phyloP scores from a whole-genome alignment of 2,113 vertebrate genomes.

The Podocnemis expansa region DNA sequence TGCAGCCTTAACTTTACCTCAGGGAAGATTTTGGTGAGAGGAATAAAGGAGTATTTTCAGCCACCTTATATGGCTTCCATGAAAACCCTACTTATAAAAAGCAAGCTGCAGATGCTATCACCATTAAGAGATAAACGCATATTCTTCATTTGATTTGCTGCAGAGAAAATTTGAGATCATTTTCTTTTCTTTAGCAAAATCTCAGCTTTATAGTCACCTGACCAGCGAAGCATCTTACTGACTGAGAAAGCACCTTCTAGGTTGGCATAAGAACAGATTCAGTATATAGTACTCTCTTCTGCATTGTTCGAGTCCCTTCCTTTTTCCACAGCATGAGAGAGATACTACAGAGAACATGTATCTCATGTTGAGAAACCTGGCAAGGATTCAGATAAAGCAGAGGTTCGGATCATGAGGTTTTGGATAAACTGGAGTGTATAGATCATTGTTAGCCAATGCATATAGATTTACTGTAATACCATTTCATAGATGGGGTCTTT shows the following conservation, averaged over 20 bases:
- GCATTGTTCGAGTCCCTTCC: not conserved
- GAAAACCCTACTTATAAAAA: not conserved
- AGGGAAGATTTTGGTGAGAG: not conserved
- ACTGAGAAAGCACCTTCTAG: fast-evolving
- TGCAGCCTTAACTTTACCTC: not conserved
- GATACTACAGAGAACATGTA: not conserved
- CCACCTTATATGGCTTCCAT: not conserved
- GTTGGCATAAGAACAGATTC: not conserved
- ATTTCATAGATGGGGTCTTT: not conserved
- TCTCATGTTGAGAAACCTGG: not conserved
- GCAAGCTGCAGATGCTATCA: not conserved
- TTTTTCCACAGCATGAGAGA: not conserved
- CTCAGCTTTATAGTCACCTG: fast-evolving
- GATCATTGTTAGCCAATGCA: not conserved
- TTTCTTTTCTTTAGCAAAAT: not conserved
- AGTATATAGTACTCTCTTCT: not conserved
- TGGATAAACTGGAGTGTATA: not conserved
- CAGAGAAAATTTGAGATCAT: not conserved
- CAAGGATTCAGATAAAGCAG: no score
- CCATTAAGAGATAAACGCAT: not conserved
- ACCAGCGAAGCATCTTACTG: fast-evolving
- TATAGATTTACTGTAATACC: not conserved
- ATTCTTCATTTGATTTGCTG: not conserved
- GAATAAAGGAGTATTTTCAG: not conserved
- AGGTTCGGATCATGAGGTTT: not conserved